These are phyloP conservation scores for Perognathus longimembris DNA, from an alignment of 2,113 vertebrate genomes.

Conservation along the genomic window DNA sequence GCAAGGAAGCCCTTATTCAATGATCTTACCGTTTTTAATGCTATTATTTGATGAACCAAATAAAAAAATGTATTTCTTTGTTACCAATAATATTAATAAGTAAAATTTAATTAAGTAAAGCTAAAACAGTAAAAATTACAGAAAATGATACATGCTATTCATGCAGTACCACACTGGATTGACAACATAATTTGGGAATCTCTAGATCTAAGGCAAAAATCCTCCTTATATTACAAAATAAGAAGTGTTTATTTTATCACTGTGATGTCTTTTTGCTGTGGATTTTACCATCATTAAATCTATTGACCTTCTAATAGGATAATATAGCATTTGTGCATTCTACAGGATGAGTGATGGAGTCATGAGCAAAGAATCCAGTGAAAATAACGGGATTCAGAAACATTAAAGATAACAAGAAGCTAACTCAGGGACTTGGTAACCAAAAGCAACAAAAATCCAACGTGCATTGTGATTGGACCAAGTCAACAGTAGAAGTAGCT, in stretches of 20 bases:
- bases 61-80: too few species aligned
- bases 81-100: too few species aligned
- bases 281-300: not conserved
- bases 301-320: not conserved
- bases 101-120: not conserved
- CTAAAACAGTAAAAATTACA: not conserved
- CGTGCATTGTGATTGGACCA: not conserved
- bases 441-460: not conserved
- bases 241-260: too few species aligned
- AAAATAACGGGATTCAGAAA: not conserved
- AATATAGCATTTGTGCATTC: not conserved
- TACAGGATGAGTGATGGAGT: not conserved
- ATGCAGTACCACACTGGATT: not conserved
- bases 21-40: too few species aligned
- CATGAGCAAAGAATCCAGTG: not conserved
- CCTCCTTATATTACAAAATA: too few species aligned
- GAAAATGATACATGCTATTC: not conserved
- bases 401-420: not conserved
- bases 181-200: not conserved
- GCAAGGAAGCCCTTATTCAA: too few species aligned
- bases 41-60: too few species aligned
- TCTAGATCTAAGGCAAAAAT: not conserved
- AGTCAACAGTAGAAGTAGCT: not conserved
- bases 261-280: not conserved
- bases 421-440: not conserved